Percentiles rank a stretch among this genome's conserved stretches.
Conservation (phyloP, 2,113 vertebrate genomes). For the Trematocara variabile region DNA sequence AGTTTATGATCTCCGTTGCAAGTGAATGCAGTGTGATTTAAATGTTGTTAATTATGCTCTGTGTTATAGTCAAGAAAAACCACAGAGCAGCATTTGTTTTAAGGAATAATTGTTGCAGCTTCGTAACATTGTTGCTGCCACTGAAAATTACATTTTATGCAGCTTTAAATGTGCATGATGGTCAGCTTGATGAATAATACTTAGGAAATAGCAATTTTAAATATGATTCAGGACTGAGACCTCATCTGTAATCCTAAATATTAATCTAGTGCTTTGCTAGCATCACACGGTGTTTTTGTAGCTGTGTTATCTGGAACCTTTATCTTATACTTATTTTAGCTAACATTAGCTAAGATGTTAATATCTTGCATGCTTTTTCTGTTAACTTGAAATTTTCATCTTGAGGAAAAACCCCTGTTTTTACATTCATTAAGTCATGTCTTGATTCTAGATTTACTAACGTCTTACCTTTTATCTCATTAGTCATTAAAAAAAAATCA, state of each 20-base stretch:
- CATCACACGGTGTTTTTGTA: neutral
- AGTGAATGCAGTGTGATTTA: neutral
- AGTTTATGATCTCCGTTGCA: neutral
- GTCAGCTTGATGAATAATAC: neutral
- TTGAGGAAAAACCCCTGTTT: neutral
- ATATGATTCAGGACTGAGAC: neutral
- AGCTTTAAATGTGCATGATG: neutral
- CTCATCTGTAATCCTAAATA: neutral
- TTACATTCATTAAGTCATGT: neutral
- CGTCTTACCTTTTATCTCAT: neutral
- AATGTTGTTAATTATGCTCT: neutral
- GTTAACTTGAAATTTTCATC: neutral
- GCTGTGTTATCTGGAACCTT: neutral
- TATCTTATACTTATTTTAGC: neutral
- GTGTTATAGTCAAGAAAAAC: neutral
- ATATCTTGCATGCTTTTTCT: fast-evolving
- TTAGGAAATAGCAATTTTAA: neutral
- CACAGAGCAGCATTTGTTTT: neutral
- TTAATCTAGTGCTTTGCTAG: neutral
- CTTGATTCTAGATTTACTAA: neutral
- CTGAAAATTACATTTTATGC: neutral
- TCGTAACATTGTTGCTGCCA: neutral
- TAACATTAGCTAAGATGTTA: neutral
- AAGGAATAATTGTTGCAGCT: neutral
- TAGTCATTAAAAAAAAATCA: neutral